Percentiles rank a stretch among this genome's conserved stretches.
Conservation (phyloP, 2,113 vertebrate genomes). For the Cololabis saira region DNA sequence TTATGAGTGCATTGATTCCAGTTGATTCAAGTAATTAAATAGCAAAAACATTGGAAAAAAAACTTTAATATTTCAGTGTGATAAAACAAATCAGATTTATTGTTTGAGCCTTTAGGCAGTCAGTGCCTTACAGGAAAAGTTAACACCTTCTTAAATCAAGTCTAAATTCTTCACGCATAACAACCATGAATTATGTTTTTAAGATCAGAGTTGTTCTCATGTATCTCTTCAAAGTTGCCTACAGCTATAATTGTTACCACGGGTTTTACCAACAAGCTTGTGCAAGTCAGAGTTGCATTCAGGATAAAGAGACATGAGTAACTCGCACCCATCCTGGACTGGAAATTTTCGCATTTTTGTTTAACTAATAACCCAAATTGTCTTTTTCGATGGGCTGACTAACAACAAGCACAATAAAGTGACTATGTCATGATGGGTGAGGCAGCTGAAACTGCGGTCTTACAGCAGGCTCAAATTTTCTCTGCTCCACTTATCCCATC, state of each 20-base stretch:
- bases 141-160: not conserved
- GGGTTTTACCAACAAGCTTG: not conserved
- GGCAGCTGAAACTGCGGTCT: conserved; percentile 30
- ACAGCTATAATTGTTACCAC: no score
- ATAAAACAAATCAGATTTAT: not conserved
- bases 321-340: not conserved
- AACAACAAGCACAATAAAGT: conserved; percentile 31
- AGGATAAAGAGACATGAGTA: not conserved
- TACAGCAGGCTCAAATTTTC: conserved; percentile 41
- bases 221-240: no score
- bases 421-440: conserved; percentile 18
- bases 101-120: not conserved
- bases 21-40: no score
- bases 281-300: not conserved
- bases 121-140: not conserved
- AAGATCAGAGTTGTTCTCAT: conserved; percentile 3
- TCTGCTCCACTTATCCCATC: conserved; percentile 55
- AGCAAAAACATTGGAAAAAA: no score
- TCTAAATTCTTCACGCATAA: not conserved
- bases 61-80: not conserved
- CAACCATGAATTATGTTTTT: conserved; percentile 4
- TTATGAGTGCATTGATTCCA: not conserved
- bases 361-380: not conserved
- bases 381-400: conserved; percentile 4
- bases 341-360: not conserved